Evolutionary conservation across 2,113 vertebrate genomes (phyloP).

Genomic region (Zosterops pallidus): DNA sequence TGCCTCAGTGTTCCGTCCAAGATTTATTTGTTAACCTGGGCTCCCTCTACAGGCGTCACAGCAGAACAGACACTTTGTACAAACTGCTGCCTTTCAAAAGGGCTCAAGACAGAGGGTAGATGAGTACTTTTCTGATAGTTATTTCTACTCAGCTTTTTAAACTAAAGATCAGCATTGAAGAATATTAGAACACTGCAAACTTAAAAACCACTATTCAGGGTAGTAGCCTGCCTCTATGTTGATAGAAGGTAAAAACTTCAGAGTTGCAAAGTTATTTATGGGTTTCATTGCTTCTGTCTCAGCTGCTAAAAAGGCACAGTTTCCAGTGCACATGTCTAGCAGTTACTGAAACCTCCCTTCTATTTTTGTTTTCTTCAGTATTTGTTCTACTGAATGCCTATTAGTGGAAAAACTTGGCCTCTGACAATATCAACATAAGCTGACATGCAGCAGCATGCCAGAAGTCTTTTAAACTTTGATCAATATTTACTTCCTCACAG

Average conservation of each 20-base stretch:
- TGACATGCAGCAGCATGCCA: not conserved
- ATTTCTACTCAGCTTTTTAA: not conserved
- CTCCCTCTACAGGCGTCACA: conserved; percentile 49
- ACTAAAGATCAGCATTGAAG: not conserved
- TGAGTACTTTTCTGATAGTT: not conserved
- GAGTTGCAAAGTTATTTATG: not conserved
- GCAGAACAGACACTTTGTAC: not conserved
- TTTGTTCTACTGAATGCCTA: not conserved
- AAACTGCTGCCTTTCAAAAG: not conserved
- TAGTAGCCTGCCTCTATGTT: not conserved
- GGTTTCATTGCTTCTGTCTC: not conserved
- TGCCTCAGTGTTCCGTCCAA: not conserved
- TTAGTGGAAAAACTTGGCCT: not conserved
- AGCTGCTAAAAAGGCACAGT: not conserved
- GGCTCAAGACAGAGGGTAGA: not conserved
- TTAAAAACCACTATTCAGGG: not conserved
- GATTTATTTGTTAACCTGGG: not conserved
- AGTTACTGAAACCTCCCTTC: not conserved
- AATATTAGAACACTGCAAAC: not conserved
- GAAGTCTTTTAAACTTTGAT: not conserved
- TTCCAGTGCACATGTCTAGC: not conserved
- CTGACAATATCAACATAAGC: not conserved
- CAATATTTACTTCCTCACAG: not conserved
- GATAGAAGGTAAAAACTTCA: not conserved
- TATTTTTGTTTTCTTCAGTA: not conserved